Percentiles rank a stretch among this genome's conserved stretches.
phyloP scores from a whole-genome alignment of 2,888 invertebrate species.

The Drosophila mimica region DNA sequence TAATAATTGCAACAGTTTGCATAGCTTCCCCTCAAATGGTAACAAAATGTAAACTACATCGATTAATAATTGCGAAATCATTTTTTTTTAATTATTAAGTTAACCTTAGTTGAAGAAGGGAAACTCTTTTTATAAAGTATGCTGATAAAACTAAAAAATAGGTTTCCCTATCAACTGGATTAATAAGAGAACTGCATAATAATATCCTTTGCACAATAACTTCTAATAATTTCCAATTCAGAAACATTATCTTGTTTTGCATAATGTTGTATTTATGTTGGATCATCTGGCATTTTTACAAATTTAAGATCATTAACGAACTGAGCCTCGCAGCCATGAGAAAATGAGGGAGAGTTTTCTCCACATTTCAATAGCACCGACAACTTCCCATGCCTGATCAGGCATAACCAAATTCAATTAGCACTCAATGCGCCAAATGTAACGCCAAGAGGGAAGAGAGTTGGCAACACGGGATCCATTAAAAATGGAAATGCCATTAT shows the following conservation, averaged over 20 bases:
- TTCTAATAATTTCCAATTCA: neutral
- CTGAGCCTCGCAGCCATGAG: neutral
- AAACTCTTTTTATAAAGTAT: neutral
- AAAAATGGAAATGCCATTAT: slow-evolving; percentile 25
- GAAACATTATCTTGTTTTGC: neutral
- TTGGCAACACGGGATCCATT: slow-evolving; percentile 38
- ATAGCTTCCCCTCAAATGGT: slow-evolving; percentile 1
- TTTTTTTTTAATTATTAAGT: neutral
- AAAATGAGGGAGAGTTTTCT: slow-evolving; percentile 26
- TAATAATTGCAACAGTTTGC: slow-evolving; percentile 12
- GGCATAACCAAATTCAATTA: slow-evolving; percentile 56
- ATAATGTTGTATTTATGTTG: neutral
- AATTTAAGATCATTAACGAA: slow-evolving; percentile 14
- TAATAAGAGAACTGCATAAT: neutral
- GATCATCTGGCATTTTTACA: neutral
- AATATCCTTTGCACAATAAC: neutral
- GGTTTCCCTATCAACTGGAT: neutral
- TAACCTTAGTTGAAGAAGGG: neutral
- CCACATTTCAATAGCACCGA: slow-evolving; percentile 17
- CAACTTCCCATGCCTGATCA: slow-evolving; percentile 69
- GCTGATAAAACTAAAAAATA: neutral
- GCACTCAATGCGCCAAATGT: slow-evolving; percentile 48
- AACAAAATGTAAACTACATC: neutral
- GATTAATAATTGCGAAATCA: neutral
- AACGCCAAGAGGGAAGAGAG: slow-evolving; percentile 26